A percentile compares a stretch with the other conserved stretches of the same genome.
These are phyloP conservation scores for Leptestheria dahalacensis DNA, from an alignment of 1,140 invertebrate genomes.

Conservation along the genomic window DNA sequence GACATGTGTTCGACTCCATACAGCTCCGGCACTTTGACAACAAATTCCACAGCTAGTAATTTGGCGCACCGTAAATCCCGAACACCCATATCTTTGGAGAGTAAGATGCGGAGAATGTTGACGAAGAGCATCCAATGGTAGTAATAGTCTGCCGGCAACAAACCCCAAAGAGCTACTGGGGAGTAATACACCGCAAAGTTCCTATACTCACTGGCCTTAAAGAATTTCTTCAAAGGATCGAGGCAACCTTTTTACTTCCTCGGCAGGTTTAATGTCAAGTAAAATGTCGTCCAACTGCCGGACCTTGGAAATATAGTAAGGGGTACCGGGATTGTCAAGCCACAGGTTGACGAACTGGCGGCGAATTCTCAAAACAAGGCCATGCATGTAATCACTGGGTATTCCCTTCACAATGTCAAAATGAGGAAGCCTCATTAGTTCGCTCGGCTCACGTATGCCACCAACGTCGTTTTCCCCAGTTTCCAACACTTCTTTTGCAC, in stretches of 20 bases:
- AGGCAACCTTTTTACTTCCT: not conserved
- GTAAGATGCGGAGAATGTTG: conserved; percentile 3
- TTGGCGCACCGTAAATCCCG: not conserved
- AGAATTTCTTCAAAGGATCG: not conserved
- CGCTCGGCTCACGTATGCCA: not conserved
- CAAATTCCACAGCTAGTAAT: not conserved
- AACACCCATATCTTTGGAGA: not conserved
- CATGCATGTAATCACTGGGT: conserved; percentile 1
- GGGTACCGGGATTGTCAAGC: not conserved
- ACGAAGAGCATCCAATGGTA: conserved; percentile 9
- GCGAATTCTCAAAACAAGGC: not conserved
- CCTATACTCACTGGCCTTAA: conserved; percentile 9
- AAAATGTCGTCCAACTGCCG: not conserved
- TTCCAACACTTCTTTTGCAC: not conserved
- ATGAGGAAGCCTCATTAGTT: not conserved
- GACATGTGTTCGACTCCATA: conserved; percentile 2
- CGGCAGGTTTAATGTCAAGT: not conserved
- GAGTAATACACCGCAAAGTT: conserved; percentile 10
- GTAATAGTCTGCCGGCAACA: not conserved
- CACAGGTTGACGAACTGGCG: not conserved
- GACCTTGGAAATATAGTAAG: conserved; percentile 1
- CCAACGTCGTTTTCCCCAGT: not conserved
- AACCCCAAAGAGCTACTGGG: conserved; percentile 7
- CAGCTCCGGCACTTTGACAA: not conserved
- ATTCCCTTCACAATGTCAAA: conserved; percentile 2